These are phyloP conservation scores for Epinephelus cyanopodus DNA, from an alignment of 2,113 vertebrate species.

Conservation along the genomic window DNA sequence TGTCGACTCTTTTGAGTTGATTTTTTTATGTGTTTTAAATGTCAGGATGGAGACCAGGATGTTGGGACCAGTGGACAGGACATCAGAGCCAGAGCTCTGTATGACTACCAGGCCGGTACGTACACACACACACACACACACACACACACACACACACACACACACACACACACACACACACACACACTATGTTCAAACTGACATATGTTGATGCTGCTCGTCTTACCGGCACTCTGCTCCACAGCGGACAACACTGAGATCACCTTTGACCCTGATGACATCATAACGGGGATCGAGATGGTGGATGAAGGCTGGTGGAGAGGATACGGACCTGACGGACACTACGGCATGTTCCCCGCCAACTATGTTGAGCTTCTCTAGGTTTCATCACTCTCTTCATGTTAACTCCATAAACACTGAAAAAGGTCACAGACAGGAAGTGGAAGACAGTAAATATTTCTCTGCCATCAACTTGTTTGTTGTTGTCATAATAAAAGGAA, in stretches of 20 bases:
- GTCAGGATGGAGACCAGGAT: constrained; percentile 3
- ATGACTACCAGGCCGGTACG: constrained; percentile 96
- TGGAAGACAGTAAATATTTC: background rate
- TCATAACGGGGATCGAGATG: constrained; percentile 93
- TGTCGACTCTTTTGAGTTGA: no score
- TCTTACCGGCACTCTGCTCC: background rate
- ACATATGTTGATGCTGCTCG: background rate
- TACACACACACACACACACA: constrained; percentile 12
- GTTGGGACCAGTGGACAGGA: constrained; percentile 56
- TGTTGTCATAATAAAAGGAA: background rate
- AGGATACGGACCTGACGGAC: constrained; percentile 87
- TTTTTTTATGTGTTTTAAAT: background rate
- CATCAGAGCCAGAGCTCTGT: constrained; percentile 89
- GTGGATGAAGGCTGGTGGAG: constrained; percentile 97
- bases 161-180: constrained; percentile 32
- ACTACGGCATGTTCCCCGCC: constrained; percentile 94
- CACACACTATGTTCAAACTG: background rate
- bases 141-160: constrained; percentile 28
- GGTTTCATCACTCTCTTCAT: background rate
- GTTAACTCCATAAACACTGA: no score
- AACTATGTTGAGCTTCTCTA: constrained; percentile 91
- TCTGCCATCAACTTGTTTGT: background rate
- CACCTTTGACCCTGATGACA: constrained; percentile 93
- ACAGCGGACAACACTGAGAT: constrained; percentile 92
- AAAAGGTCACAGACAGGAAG: background rate